A percentile compares a stretch with the other conserved stretches of the same genome.
These are phyloP conservation scores for Cylas formicarius DNA, from an alignment of 1,140 invertebrate species.

Conservation along the genomic window DNA sequence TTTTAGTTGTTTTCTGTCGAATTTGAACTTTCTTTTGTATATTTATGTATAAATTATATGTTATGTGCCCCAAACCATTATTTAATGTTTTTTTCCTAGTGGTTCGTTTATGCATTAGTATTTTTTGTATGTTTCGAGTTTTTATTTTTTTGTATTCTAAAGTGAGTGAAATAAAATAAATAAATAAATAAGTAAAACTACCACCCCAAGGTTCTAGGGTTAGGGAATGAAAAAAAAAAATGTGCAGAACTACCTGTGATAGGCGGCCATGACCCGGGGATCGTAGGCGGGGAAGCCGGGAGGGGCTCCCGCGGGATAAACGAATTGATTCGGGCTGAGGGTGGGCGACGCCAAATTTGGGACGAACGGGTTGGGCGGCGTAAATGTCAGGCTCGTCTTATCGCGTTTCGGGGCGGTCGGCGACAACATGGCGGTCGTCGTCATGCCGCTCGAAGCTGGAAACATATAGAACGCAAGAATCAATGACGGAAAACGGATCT, in stretches of 20 bases:
- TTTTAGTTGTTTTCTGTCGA: too few species aligned
- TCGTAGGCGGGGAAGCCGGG: constrained; percentile 42
- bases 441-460: background rate
- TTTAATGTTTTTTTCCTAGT: too few species aligned
- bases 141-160: too few species aligned
- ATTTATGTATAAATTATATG: too few species aligned
- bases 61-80: too few species aligned
- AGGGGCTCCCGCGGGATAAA: constrained; percentile 38
- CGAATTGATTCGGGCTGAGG: constrained; percentile 47
- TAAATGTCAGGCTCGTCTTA: constrained; percentile 37
- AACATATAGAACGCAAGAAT: background rate
- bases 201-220: too few species aligned
- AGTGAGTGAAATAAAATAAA: too few species aligned
- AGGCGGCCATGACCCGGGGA: constrained; percentile 37
- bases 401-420: constrained; percentile 29
- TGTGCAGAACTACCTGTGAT: constrained; percentile 20
- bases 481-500: background rate
- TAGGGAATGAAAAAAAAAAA: constrained; percentile 2
- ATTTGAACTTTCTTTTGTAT: too few species aligned
- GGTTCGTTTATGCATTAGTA: too few species aligned
- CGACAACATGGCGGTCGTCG: constrained; percentile 13
- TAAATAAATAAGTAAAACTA: too few species aligned
- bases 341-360: constrained; percentile 46
- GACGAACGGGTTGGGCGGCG: constrained; percentile 48
- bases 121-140: too few species aligned